Evolutionary conservation across 2,888 invertebrate species (phyloP).

Genomic region (Pterostichus niger): DNA sequence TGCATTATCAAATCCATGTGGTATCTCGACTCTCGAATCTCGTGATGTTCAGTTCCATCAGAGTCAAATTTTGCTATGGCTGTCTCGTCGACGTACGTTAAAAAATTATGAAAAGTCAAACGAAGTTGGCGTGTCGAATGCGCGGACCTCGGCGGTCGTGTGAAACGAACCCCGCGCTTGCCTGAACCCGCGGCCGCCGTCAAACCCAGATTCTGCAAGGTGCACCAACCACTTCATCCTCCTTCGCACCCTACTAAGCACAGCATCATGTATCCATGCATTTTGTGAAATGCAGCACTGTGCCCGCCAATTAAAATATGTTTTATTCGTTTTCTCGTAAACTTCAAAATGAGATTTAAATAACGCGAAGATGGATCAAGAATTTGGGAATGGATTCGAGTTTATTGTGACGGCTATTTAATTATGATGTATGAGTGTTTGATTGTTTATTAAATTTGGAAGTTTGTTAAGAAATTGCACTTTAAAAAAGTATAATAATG

Average conservation of each 20-base stretch:
- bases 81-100: constrained; percentile 46
- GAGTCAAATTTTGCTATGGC: constrained; percentile 56
- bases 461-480: constrained; percentile 6
- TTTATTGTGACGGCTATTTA: constrained; percentile 51
- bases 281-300: not conserved
- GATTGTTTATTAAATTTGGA: constrained; percentile 47
- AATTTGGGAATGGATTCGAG: constrained; percentile 40
- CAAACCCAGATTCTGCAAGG: constrained; percentile 8
- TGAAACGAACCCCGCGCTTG: constrained; percentile 56
- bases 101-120: constrained; percentile 64
- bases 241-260: not conserved
- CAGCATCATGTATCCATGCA: not conserved
- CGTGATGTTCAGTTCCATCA: constrained; percentile 29
- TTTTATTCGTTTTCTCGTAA: constrained; percentile 56
- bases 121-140: constrained; percentile 61
- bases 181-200: constrained; percentile 2
- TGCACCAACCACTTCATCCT: not conserved
- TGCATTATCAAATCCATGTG: constrained; percentile 18
- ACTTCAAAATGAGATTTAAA: constrained; percentile 62
- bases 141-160: constrained; percentile 48
- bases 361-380: constrained; percentile 48
- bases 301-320: constrained; percentile 50
- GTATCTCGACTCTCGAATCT: not conserved
- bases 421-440: constrained; percentile 45
- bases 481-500: no score